Conservation (phyloP, 2,888 invertebrate species). For the Acronicta psi region DNA sequence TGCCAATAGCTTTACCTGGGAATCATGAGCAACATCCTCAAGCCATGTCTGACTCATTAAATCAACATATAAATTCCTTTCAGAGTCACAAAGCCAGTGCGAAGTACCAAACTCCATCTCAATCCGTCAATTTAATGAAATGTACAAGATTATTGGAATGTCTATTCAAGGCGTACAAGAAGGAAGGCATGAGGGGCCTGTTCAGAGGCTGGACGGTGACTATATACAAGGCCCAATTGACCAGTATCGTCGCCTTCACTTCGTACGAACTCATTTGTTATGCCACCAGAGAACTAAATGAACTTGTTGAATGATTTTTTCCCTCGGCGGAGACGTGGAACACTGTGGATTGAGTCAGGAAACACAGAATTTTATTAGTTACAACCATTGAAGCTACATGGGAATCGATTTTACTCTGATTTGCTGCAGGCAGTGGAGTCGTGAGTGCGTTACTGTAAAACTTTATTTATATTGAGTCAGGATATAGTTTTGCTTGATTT, state of each 20-base stretch:
- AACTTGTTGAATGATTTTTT: neutral
- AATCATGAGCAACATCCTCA: too few relatives aligned
- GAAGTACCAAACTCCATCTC: slow-evolving; percentile 63
- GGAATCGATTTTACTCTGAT: too few relatives aligned
- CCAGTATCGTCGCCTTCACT: slow-evolving; percentile 75
- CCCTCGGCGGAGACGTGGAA: neutral
- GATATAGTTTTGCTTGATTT: too few relatives aligned
- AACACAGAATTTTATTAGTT: too few relatives aligned
- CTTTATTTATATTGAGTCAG: too few relatives aligned
- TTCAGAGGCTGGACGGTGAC: slow-evolving; percentile 77
- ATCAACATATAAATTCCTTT: slow-evolving; percentile 14
- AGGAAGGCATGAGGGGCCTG: slow-evolving; percentile 72
- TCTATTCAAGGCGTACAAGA: slow-evolving; percentile 58
- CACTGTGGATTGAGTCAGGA: too few relatives aligned
- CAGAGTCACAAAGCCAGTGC: slow-evolving; percentile 72
- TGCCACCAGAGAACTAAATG: slow-evolving; percentile 61
- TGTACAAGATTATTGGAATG: slow-evolving; percentile 69
- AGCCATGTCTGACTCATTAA: too few relatives aligned
- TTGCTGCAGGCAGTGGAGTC: too few relatives aligned
- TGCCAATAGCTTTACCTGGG: too few relatives aligned
- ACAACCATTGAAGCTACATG: too few relatives aligned
- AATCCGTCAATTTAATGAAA: slow-evolving; percentile 63
- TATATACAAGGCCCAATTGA: slow-evolving; percentile 75
- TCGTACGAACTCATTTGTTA: slow-evolving; percentile 77
- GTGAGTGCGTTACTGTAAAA: too few relatives aligned